phyloP scores from a whole-genome alignment of 2,888 invertebrate species.

The Callyntrura sp. region DNA sequence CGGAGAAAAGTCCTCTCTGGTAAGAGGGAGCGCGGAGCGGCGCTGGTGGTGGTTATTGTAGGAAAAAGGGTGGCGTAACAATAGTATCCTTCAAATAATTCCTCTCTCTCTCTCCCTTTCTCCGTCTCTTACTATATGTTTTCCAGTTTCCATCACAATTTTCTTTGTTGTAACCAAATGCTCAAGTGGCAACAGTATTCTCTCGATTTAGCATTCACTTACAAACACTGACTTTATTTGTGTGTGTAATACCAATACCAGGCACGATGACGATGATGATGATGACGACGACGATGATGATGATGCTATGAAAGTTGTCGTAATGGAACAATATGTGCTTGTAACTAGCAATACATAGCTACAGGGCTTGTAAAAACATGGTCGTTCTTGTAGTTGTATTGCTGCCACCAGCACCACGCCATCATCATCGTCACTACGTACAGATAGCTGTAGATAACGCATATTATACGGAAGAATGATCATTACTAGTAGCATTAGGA shows the following conservation, averaged over 20 bases:
- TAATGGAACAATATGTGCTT: conserved; percentile 29
- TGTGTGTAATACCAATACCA: conserved; percentile 59
- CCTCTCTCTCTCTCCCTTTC: background rate
- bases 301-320: conserved; percentile 48
- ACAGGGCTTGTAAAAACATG: conserved; percentile 45
- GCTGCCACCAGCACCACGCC: background rate
- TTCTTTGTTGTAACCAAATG: conserved; percentile 50
- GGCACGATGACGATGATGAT: conserved; percentile 8
- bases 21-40: background rate
- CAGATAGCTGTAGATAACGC: conserved; percentile 66
- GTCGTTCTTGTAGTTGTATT: conserved; percentile 18
- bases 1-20: background rate
- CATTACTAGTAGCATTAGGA: conserved; percentile 68
- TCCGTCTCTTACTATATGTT: background rate
- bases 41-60: conserved; percentile 16
- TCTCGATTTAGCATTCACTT: conserved; percentile 73
- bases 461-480: conserved; percentile 66
- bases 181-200: conserved; percentile 61
- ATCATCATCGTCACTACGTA: background rate
- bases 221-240: conserved; percentile 65
- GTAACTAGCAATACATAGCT: conserved; percentile 39
- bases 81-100: conserved; percentile 17
- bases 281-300: background rate
- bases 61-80: background rate
- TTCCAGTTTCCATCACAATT: conserved; percentile 48